These are phyloP conservation scores for Archips crataeganus DNA, from an alignment of 2,888 invertebrate species.

Conservation along the genomic window DNA sequence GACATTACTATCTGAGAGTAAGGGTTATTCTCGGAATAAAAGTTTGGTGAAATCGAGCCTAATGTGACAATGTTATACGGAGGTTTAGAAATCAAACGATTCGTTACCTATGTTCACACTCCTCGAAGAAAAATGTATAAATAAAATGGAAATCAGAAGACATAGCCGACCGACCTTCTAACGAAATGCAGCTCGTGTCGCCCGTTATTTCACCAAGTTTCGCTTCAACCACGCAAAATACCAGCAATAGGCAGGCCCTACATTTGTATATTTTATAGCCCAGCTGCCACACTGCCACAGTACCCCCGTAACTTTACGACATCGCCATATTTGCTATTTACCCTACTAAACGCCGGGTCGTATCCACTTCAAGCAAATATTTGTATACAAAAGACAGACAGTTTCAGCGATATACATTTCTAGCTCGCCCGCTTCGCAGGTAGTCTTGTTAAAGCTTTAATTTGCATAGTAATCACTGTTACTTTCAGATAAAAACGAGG, in stretches of 20 bases:
- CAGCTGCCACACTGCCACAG: conserved; percentile 5
- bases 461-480: background rate
- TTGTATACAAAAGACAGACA: conserved; percentile 35
- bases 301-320: conserved; percentile 17
- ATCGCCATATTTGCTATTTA: conserved; percentile 35
- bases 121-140: no score
- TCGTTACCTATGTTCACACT: no score
- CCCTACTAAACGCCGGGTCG: conserved; percentile 20
- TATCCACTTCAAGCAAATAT: conserved; percentile 33
- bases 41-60: no score
- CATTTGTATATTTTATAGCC: conserved; percentile 15
- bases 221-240: background rate
- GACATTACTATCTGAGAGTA: no score
- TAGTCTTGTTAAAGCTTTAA: background rate
- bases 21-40: no score
- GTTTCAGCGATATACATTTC: conserved; percentile 10
- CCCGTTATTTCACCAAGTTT: background rate
- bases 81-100: no score
- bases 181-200: background rate
- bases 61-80: no score
- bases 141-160: no score
- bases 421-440: background rate
- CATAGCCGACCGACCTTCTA: no score
- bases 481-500: background rate
- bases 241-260: background rate